Conservation (phyloP, 2,888 invertebrate genomes). For the Mythimna loreyi region DNA sequence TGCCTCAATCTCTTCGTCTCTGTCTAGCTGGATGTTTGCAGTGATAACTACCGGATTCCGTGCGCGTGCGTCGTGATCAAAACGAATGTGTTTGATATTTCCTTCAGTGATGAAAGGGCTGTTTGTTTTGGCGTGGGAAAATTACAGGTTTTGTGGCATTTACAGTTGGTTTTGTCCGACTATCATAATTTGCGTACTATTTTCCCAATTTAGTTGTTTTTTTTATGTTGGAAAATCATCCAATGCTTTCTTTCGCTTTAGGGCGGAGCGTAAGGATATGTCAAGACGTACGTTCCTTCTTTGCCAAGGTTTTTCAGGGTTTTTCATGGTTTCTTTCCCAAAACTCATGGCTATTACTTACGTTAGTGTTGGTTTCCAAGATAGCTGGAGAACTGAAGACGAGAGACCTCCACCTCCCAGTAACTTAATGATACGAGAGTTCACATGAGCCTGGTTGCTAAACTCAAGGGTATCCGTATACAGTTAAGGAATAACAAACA, state of each 20-base stretch:
- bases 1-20: slow-evolving; percentile 68
- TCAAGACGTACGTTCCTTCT: no score
- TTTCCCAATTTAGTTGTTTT: no score
- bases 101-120: slow-evolving; percentile 54
- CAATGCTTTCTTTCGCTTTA: no score
- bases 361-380: no score
- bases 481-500: not conserved
- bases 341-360: no score
- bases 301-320: no score
- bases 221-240: no score
- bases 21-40: slow-evolving; percentile 70
- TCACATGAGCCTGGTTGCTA: not conserved
- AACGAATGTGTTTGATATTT: slow-evolving; percentile 45
- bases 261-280: no score
- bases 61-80: slow-evolving; percentile 69
- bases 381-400: not conserved
- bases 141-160: slow-evolving; percentile 12
- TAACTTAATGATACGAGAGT: not conserved
- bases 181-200: no score
- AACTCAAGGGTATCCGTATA: not conserved
- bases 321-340: no score
- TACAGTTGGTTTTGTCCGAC: not conserved
- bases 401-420: not conserved
- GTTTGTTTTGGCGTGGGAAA: slow-evolving; percentile 50
- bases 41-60: slow-evolving; percentile 87